Conservation (phyloP, 2,797 vertebrate species). For the Cuculus canorus region DNA sequence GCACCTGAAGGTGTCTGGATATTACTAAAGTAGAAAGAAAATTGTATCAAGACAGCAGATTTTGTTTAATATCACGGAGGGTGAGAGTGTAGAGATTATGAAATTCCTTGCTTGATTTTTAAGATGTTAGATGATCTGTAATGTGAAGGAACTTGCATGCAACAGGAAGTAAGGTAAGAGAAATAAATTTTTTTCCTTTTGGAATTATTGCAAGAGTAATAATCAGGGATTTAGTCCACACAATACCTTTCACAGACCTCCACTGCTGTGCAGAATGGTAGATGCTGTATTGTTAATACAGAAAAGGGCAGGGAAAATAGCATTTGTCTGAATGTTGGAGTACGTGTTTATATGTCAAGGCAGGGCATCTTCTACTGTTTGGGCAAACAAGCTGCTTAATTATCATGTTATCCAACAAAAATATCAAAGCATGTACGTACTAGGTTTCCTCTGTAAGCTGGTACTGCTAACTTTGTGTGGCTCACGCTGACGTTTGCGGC, state of each 20-base stretch:
- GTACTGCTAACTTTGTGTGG: background rate
- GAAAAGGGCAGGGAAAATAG: background rate
- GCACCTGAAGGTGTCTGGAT: background rate
- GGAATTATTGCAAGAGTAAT: background rate
- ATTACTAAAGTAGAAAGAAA: background rate
- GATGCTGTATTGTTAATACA: background rate
- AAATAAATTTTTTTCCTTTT: background rate
- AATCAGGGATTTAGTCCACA: background rate
- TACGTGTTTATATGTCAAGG: background rate
- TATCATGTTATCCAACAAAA: background rate
- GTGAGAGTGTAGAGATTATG: background rate
- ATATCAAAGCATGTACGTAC: background rate
- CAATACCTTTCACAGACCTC: background rate
- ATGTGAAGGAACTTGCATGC: background rate
- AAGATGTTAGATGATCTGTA: background rate
- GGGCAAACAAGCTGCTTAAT: background rate
- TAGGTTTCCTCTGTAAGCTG: background rate
- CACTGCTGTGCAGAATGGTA: background rate
- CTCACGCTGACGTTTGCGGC: rapidly evolving
- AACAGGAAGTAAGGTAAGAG: background rate
- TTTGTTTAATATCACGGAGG: constrained; percentile 28
- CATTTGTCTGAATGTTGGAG: background rate
- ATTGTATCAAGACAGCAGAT: background rate
- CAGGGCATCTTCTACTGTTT: background rate
- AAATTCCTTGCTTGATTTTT: background rate